Base-by-base conservation (phyloP, 2,797 vertebrate genomes). In the Chromis chromis region DNA sequence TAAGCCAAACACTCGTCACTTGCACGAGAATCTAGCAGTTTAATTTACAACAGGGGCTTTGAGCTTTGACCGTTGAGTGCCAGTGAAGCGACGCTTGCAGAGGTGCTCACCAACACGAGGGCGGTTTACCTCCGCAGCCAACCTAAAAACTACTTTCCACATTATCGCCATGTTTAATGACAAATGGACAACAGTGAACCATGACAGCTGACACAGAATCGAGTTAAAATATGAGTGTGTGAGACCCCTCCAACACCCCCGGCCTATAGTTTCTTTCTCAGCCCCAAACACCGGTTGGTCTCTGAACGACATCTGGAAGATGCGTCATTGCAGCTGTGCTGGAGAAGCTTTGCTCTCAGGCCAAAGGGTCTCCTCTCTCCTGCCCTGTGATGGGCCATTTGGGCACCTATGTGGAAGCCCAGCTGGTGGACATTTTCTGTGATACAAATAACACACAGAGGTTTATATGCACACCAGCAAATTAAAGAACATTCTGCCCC, bases 261-360 rank as follows among this genome's bases (percentile, higher is more conserved):
- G 71, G 82, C 79, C 78, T 76, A 33, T 57, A 22, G 76, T 61
- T 76, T 77, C 70, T 84, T 63, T 82, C 76, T 83, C 56, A 81
- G 64, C 53, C 69, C 65, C 53, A 73, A 81, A 88, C 88, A 72
- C 65, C 19, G 42, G 62, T 85, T 71, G 81, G 81, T 87, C 65
- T 79, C 79, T 77, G 76, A 75, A 82, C 76, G 86, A 93, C 94
- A 95, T 94, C 93, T 95, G 93, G 86, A 91, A 86, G 92, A 94
- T 92, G 88, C 88, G 89, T 94, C 91, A 92, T 82, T 92, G 92
- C 94, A 95, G 93, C 94, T 95, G 94, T 88, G 81, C 73, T 65
- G 74, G 65, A 93, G 88, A 86, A 86, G 90, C 87, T 91, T 90
- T 88, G 67, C 88, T 86, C 85, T 80, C 68, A 44, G 92, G 91